These are phyloP conservation scores for Syngnathus floridae DNA, from an alignment of 2,113 vertebrate species.

Conservation along the genomic window DNA sequence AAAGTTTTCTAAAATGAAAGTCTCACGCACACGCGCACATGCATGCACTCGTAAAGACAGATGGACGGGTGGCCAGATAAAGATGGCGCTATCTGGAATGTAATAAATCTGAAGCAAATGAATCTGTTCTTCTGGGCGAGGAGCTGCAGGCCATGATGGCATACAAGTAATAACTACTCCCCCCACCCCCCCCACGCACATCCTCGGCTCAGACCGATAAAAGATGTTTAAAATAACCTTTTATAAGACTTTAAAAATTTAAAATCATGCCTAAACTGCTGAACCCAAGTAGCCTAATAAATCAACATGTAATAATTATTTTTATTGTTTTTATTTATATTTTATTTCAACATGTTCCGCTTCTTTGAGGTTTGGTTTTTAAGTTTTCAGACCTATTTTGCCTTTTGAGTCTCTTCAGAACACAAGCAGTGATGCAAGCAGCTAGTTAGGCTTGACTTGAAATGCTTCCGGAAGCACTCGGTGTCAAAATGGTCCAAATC, in stretches of 20 bases:
- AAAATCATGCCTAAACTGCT: too few relatives aligned
- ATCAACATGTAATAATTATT: too few relatives aligned
- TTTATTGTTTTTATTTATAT: too few relatives aligned
- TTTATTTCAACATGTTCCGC: too few relatives aligned
- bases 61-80: conserved; percentile 49
- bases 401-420: background rate
- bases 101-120: conserved; percentile 63
- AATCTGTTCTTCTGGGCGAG: conserved; percentile 41
- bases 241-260: background rate
- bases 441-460: background rate
- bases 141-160: conserved; percentile 44
- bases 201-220: conserved; percentile 40
- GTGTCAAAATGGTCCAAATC: background rate
- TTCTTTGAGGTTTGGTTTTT: background rate
- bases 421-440: background rate
- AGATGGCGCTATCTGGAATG: conserved; percentile 57
- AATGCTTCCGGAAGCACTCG: background rate
- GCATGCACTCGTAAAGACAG: conserved; percentile 29
- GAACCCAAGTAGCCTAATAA: too few relatives aligned
- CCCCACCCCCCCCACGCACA: background rate
- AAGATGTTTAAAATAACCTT: background rate
- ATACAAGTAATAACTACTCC: conserved; percentile 47
- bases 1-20: conserved; percentile 51
- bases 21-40: conserved; percentile 16
- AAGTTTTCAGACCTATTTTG: background rate